Evolutionary conservation across 1,140 invertebrate genomes (phyloP).

Genomic region (Cotesia chilonis): DNA sequence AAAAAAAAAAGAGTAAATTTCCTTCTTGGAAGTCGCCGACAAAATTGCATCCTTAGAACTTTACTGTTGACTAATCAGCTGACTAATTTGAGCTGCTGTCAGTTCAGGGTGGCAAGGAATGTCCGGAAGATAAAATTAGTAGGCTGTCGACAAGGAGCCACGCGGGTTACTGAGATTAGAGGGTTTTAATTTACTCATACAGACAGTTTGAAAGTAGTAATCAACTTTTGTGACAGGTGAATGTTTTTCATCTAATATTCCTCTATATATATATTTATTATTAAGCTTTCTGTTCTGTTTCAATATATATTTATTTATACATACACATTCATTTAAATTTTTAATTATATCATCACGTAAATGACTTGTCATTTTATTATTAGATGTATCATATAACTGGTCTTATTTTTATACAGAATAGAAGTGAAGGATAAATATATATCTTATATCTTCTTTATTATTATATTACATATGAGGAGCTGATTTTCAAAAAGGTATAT

Average conservation of each 20-base stretch:
- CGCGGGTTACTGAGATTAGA: constrained; percentile 29
- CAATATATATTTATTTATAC: neutral
- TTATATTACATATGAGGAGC: no score
- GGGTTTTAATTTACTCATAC: constrained; percentile 6
- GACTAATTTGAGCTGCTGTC: constrained; percentile 42
- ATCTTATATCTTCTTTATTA: no score
- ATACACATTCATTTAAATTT: no score
- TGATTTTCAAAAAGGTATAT: no score
- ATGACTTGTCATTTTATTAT: no score
- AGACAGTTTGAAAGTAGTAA: constrained; percentile 11
- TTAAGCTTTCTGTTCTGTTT: neutral
- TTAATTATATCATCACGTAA: no score
- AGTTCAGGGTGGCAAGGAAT: constrained; percentile 31
- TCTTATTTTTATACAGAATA: no score
- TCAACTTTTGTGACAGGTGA: constrained; percentile 8
- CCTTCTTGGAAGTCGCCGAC: constrained; percentile 3
- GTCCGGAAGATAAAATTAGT: constrained; percentile 38
- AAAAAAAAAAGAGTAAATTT: constrained; percentile 2
- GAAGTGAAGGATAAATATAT: no score
- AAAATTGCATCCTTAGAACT: constrained; percentile 34
- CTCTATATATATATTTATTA: neutral
- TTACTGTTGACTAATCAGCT: constrained; percentile 40
- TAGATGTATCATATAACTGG: no score
- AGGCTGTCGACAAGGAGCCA: constrained; percentile 28
- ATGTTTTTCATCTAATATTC: constrained; percentile 5